Conservation (phyloP, 2,797 vertebrate genomes). For the Cyprinodon diabolis region DNA sequence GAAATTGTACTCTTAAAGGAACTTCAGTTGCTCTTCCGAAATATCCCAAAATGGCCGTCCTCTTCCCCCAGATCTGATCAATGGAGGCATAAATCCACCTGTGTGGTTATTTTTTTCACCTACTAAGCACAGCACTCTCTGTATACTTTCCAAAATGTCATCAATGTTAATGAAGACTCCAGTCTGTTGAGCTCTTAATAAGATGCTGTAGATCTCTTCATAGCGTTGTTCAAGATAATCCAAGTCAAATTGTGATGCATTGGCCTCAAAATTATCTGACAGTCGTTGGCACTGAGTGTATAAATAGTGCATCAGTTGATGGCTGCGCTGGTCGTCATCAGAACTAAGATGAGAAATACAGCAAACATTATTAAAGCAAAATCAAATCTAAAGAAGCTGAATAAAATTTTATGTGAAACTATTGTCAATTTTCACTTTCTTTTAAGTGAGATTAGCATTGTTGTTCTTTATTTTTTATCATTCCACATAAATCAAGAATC, state of each 20-base stretch:
- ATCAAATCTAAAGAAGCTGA: not conserved
- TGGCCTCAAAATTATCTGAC: not conserved
- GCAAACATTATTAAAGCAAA: not conserved
- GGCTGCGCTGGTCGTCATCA: not conserved
- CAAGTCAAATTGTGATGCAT: constrained; percentile 2
- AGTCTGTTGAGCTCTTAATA: not conserved
- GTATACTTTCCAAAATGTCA: constrained; percentile 4
- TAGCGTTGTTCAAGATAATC: constrained; percentile 3
- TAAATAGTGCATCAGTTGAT: not conserved
- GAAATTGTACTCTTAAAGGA: constrained; percentile 8
- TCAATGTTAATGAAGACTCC: not conserved
- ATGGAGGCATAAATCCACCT: not conserved
- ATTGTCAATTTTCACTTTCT: not conserved
- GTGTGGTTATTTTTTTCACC: constrained; percentile 5
- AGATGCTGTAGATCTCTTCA: constrained; percentile 1
- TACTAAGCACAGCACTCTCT: not conserved
- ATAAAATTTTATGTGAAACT: not conserved
- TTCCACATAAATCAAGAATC: not conserved
- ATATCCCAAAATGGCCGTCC: not conserved
- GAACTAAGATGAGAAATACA: constrained; percentile 2
- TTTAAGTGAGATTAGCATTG: not conserved
- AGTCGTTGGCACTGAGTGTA: not conserved
- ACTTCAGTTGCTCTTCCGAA: constrained; percentile 3
- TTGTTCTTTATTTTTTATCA: not conserved
- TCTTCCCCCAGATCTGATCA: not conserved